Conservation (phyloP, 2,888 invertebrate species). For the Sarcophaga subvicina region DNA sequence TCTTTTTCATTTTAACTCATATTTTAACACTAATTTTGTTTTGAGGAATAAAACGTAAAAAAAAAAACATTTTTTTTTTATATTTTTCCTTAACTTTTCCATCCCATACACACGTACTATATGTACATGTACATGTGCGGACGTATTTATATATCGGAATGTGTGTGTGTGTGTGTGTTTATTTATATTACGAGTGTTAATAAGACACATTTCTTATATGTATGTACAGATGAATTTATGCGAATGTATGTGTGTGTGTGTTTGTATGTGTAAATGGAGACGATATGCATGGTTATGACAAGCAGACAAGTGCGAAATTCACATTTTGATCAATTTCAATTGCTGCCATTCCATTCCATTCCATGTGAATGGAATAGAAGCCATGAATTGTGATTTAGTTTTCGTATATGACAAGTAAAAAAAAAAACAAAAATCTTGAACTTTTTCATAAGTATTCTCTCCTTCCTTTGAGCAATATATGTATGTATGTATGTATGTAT, state of each 20-base stretch:
- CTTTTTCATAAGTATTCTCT: not conserved
- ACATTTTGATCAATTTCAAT: slow-evolving; percentile 57
- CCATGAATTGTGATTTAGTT: slow-evolving; percentile 53
- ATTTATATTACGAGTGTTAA: slow-evolving; percentile 39
- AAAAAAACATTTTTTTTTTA: not conserved
- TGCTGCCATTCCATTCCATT: slow-evolving; percentile 32
- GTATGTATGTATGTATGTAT: too few relatives aligned
- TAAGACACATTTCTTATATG: slow-evolving; percentile 45
- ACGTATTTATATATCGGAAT: not conserved
- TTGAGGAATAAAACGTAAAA: not conserved
- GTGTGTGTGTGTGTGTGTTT: not conserved
- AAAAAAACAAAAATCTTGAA: not conserved
- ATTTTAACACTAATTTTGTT: not conserved
- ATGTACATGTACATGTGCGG: not conserved
- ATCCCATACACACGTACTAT: not conserved
- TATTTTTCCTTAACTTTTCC: not conserved
- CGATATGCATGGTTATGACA: not conserved
- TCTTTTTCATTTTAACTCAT: not conserved
- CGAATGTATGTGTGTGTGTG: not conserved
- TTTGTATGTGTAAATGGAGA: not conserved
- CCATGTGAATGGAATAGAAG: slow-evolving; percentile 39
- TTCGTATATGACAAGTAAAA: not conserved
- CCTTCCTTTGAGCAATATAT: not conserved
- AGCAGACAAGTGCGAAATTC: slow-evolving; percentile 21
- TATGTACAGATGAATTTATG: not conserved